Percentiles rank a stretch among this genome's conserved stretches.
Conservation (phyloP, 2,888 invertebrate species). For the Pheosia gnoma region DNA sequence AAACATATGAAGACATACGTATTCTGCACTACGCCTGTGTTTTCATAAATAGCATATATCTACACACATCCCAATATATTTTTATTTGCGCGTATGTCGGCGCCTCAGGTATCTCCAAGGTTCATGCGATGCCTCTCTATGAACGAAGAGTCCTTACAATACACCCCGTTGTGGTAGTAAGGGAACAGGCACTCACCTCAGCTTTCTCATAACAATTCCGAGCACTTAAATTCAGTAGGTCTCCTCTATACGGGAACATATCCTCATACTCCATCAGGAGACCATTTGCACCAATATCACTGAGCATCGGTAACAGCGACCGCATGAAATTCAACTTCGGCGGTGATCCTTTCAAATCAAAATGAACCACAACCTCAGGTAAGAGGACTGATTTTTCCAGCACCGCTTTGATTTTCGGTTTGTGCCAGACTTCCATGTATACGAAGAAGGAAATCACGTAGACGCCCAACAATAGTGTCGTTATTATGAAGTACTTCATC, state of each 20-base stretch:
- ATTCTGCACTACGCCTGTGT: too few relatives aligned
- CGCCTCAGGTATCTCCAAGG: too few relatives aligned
- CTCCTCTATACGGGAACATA: constrained; percentile 91
- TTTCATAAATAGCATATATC: too few relatives aligned
- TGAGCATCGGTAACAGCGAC: constrained; percentile 85
- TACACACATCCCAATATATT: too few relatives aligned
- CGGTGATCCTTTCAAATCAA: constrained; percentile 94
- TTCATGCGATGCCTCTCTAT: too few relatives aligned
- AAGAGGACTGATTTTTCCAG: constrained; percentile 32
- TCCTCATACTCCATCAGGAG: constrained; percentile 94
- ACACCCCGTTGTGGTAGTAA: too few relatives aligned
- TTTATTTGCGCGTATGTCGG: too few relatives aligned
- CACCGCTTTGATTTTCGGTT: constrained; percentile 1
- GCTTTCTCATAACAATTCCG: constrained; percentile 84
- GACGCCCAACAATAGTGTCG: constrained; percentile 10
- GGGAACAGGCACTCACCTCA: constrained; percentile 50
- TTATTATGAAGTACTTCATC: constrained; percentile 15
- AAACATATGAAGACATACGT: too few relatives aligned
- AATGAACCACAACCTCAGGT: constrained; percentile 88
- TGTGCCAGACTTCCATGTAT: constrained; percentile 10
- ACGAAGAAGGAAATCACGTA: constrained; percentile 15
- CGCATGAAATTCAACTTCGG: constrained; percentile 86
- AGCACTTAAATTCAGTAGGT: constrained; percentile 84
- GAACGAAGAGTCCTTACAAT: too few relatives aligned
- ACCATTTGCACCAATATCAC: constrained; percentile 88